phyloP scores from a whole-genome alignment of 2,797 vertebrate species.

The Philypnodon macrostomus region DNA sequence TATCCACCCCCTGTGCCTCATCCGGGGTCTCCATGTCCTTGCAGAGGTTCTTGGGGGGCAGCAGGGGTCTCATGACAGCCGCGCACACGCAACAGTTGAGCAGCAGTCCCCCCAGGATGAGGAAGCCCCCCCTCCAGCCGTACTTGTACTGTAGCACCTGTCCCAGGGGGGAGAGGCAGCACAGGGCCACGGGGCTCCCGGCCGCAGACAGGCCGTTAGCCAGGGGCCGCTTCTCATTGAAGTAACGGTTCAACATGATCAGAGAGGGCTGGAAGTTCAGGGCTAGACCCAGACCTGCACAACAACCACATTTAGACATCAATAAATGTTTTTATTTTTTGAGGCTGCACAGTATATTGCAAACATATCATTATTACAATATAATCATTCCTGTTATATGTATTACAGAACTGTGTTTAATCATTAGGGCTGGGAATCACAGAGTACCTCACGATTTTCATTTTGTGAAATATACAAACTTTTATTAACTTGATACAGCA shows the following conservation, averaged over 20 bases:
- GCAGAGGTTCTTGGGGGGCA: slow-evolving; percentile 55
- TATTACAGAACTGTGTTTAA: too few relatives aligned
- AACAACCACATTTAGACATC: neutral
- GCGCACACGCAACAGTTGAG: slow-evolving; percentile 94
- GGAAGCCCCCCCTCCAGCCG: slow-evolving; percentile 93
- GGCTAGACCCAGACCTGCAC: slow-evolving; percentile 88
- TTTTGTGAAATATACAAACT: too few relatives aligned
- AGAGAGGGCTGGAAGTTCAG: slow-evolving; percentile 96
- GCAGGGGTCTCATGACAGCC: slow-evolving; percentile 89
- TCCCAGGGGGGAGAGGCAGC: slow-evolving; percentile 88
- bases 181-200: slow-evolving; percentile 92
- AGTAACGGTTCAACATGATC: slow-evolving; percentile 96
- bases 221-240: slow-evolving; percentile 86
- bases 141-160: slow-evolving; percentile 87
- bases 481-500: too few relatives aligned
- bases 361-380: too few relatives aligned
- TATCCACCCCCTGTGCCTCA: slow-evolving; percentile 18
- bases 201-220: slow-evolving; percentile 93
- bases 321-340: too few relatives aligned
- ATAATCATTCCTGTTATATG: too few relatives aligned
- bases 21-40: slow-evolving; percentile 6
- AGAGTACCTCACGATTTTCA: too few relatives aligned
- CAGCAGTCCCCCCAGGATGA: slow-evolving; percentile 89
- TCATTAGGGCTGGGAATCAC: too few relatives aligned
- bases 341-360: too few relatives aligned